phyloP scores from a whole-genome alignment of 2,888 invertebrate genomes.

The Adelognathus sp. region DNA sequence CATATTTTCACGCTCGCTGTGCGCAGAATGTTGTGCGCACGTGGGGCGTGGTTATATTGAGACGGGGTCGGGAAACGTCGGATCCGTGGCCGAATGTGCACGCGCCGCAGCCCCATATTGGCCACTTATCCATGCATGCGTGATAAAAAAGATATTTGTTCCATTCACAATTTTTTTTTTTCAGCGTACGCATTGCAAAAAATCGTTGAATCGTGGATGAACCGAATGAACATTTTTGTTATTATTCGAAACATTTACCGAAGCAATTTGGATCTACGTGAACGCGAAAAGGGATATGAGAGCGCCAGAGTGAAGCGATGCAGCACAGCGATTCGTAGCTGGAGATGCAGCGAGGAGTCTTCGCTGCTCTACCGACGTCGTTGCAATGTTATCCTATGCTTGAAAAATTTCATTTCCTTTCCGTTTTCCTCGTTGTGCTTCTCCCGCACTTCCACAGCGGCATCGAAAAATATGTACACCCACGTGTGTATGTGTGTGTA shows the following conservation, averaged over 20 bases:
- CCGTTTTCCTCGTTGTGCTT: constrained; percentile 7
- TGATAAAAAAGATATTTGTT: too few relatives aligned
- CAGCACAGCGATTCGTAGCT: too few relatives aligned
- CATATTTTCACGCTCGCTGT: too few relatives aligned
- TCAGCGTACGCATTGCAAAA: too few relatives aligned
- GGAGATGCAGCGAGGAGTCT: not conserved
- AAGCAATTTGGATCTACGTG: not conserved
- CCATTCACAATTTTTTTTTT: too few relatives aligned
- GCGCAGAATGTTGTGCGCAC: too few relatives aligned
- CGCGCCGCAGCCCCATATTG: too few relatives aligned
- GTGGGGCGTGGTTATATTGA: too few relatives aligned
- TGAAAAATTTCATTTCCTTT: constrained; percentile 33
- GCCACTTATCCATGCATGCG: too few relatives aligned
- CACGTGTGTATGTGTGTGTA: not conserved
- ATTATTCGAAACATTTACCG: not conserved
- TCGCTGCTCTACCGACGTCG: not conserved
- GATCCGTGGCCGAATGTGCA: too few relatives aligned
- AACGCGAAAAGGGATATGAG: not conserved
- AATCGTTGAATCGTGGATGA: not conserved
- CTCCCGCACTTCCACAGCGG: not conserved
- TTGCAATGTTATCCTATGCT: constrained; percentile 5
- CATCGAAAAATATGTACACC: not conserved
- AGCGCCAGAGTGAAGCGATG: too few relatives aligned
- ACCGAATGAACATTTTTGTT: not conserved
- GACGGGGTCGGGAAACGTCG: too few relatives aligned